Percentiles rank a stretch among this genome's conserved stretches.
These are phyloP conservation scores for Caenorhabditis doughertyi DNA, from an alignment of 2,888 invertebrate species.

Conservation along the genomic window DNA sequence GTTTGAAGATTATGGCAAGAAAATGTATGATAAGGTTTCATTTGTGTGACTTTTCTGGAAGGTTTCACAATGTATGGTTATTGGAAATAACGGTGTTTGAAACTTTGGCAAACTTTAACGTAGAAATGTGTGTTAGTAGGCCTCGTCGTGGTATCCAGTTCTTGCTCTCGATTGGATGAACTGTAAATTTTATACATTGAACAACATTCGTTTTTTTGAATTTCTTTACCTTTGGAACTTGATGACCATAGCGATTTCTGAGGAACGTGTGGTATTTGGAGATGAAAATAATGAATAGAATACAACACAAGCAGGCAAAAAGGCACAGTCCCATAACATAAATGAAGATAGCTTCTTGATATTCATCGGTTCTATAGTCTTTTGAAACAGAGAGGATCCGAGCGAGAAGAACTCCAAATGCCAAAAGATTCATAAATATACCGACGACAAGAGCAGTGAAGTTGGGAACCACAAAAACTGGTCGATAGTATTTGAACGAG, in stretches of 20 bases:
- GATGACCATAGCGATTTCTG: slow-evolving; percentile 74
- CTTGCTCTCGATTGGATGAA: slow-evolving; percentile 72
- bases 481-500: slow-evolving; percentile 79
- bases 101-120: not conserved
- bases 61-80: not conserved
- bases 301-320: slow-evolving; percentile 69
- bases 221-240: slow-evolving; percentile 68
- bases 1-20: slow-evolving; percentile 22
- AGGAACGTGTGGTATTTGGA: slow-evolving; percentile 72
- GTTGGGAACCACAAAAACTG: slow-evolving; percentile 78
- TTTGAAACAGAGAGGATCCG: slow-evolving; percentile 70
- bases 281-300: slow-evolving; percentile 73
- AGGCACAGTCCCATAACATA: slow-evolving; percentile 74
- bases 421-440: slow-evolving; percentile 75
- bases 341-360: slow-evolving; percentile 68
- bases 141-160: slow-evolving; percentile 73
- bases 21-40: slow-evolving; percentile 31
- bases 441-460: slow-evolving; percentile 76
- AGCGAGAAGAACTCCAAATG: slow-evolving; percentile 73
- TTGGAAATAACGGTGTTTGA: not conserved
- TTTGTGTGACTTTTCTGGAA: slow-evolving; percentile 11
- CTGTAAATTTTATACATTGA: slow-evolving; percentile 36
- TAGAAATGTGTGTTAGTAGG: slow-evolving; percentile 57
- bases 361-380: slow-evolving; percentile 71
- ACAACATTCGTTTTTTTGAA: not conserved